phyloP scores from a whole-genome alignment of 2,113 vertebrate genomes.

The Dasyurus viverrinus region DNA sequence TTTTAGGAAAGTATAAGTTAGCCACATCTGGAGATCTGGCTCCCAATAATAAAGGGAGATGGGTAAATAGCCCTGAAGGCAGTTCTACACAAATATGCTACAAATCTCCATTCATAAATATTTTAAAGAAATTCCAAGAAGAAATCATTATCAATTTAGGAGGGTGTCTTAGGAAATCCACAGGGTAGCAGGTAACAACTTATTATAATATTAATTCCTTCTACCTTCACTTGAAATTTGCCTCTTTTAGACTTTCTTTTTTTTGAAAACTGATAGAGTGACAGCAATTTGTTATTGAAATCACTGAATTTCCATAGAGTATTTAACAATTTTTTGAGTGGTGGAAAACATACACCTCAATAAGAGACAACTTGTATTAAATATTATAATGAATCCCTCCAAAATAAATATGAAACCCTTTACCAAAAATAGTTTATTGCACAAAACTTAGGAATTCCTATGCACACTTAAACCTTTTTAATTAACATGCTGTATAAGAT shows the following conservation, averaged over 20 bases:
- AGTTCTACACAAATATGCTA: not conserved
- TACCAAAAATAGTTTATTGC: constrained; percentile 94
- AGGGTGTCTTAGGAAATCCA: not conserved
- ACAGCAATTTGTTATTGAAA: not conserved
- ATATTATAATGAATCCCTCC: not conserved
- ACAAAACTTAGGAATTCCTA: constrained; percentile 87
- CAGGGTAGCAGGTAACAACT: not conserved
- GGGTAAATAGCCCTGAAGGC: not conserved
- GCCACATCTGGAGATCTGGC: not conserved
- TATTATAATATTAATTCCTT: not conserved
- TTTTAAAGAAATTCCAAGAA: not conserved
- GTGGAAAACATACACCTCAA: constrained; percentile 7
- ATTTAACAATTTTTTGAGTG: not conserved
- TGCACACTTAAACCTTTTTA: constrained; percentile 81
- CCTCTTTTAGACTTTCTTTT: too few relatives aligned
- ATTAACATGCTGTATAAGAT: constrained; percentile 84
- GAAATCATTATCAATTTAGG: not conserved
- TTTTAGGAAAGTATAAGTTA: not conserved
- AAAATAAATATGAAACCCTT: constrained; percentile 77
- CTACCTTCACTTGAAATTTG: not conserved
- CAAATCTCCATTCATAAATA: not conserved
- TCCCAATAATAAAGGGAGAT: not conserved
- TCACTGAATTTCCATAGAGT: not conserved
- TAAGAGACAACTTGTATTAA: not conserved
- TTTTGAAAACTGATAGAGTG: not conserved